Conservation (phyloP, 2,113 vertebrate genomes). For the Cacatua alba region DNA sequence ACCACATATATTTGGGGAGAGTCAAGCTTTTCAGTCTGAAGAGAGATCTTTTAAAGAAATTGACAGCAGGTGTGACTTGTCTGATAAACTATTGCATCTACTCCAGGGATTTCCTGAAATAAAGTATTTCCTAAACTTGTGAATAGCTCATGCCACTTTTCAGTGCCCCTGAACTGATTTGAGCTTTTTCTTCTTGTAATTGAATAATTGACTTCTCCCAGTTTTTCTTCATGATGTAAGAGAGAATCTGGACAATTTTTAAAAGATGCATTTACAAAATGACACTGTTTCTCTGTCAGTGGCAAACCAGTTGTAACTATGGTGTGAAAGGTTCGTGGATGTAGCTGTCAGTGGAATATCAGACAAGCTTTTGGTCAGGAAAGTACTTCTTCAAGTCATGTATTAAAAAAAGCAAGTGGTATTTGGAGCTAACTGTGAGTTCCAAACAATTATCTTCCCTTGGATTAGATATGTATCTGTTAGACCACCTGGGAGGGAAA, state of each 20-base stretch:
- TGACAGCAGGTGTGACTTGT: not conserved
- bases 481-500: not conserved
- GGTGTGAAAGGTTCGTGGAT: not conserved
- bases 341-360: not conserved
- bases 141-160: not conserved
- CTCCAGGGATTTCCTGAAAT: not conserved
- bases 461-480: not conserved
- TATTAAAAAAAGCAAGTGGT: not conserved
- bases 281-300: not conserved
- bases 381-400: not conserved
- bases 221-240: fast-evolving
- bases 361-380: not conserved
- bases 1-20: not conserved
- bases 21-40: not conserved
- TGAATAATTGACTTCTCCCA: not conserved
- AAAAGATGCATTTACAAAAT: not conserved
- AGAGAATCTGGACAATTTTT: not conserved
- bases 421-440: not conserved
- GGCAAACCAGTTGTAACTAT: not conserved
- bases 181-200: not conserved
- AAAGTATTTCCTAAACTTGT: not conserved
- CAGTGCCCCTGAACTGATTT: not conserved
- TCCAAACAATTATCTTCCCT: not conserved
- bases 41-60: not conserved
- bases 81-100: not conserved